A percentile compares a stretch with the other conserved stretches of the same genome.
Evolutionary conservation across 2,797 vertebrate species (phyloP).

Genomic region (Tenualosa thibaudeaui): DNA sequence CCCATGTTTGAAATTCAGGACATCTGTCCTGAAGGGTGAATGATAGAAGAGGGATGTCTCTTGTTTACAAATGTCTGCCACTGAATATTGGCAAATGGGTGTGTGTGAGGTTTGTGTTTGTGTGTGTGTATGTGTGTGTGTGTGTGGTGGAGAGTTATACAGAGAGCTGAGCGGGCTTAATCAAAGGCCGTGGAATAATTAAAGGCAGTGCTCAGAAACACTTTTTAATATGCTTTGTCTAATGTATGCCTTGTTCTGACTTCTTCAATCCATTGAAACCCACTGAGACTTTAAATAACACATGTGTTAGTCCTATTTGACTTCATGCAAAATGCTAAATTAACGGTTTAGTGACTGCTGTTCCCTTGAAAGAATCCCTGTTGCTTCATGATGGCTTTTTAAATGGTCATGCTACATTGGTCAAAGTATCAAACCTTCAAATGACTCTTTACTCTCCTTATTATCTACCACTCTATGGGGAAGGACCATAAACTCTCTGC

Average conservation of each 20-base stretch:
- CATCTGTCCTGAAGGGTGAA: not conserved
- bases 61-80: not conserved
- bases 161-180: not conserved
- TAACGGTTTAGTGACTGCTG: not conserved
- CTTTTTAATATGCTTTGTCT: not conserved
- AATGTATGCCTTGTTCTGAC: not conserved
- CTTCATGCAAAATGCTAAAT: not conserved
- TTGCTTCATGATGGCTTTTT: not conserved
- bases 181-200: not conserved
- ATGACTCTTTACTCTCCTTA: not conserved
- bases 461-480: not conserved
- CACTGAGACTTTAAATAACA: not conserved
- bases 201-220: not conserved
- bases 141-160: not conserved
- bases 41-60: not conserved
- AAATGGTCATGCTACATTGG: not conserved
- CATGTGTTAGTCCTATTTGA: not conserved
- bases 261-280: not conserved
- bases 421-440: not conserved
- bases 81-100: not conserved
- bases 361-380: not conserved
- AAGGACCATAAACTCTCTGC: not conserved
- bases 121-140: not conserved
- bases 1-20: conserved; percentile 7
- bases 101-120: not conserved